These are phyloP conservation scores for Tricholaema leucomelas DNA, from an alignment of 2,113 vertebrate species.

Conservation along the genomic window DNA sequence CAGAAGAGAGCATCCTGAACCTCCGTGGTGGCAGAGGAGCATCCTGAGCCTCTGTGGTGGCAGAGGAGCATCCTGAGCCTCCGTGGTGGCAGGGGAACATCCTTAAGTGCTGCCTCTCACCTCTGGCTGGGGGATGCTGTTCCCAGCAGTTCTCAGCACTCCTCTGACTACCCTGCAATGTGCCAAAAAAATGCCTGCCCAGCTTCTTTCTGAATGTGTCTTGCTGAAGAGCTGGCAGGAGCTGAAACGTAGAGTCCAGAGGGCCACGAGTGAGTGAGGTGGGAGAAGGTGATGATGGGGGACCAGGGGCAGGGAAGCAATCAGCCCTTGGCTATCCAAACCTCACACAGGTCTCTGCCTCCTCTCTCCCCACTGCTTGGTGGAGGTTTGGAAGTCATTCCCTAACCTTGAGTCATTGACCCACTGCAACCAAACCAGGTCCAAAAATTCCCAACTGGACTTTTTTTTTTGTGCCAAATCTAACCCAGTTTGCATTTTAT, in stretches of 20 bases:
- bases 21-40: too few relatives aligned
- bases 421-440: background rate
- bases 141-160: background rate
- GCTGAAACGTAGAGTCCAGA: background rate
- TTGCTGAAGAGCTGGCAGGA: constrained; percentile 50
- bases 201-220: constrained; percentile 49
- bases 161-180: constrained; percentile 23
- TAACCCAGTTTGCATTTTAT: constrained; percentile 37
- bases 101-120: too few relatives aligned
- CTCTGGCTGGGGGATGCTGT: background rate
- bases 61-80: background rate
- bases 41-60: background rate
- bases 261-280: background rate
- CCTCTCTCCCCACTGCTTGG: too few relatives aligned
- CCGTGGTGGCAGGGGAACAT: too few relatives aligned
- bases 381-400: background rate
- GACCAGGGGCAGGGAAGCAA: background rate
- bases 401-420: background rate
- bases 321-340: background rate
- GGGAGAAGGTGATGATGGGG: background rate
- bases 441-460: constrained; percentile 8
- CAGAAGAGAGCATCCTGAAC: too few relatives aligned
- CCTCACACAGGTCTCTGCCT: too few relatives aligned
- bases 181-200: constrained; percentile 73
- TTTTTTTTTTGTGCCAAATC: constrained; percentile 74